A percentile compares a stretch with the other conserved stretches of the same genome.
Conservation (phyloP, 2,797 vertebrate species). For the Ctenosaura bakeri region DNA sequence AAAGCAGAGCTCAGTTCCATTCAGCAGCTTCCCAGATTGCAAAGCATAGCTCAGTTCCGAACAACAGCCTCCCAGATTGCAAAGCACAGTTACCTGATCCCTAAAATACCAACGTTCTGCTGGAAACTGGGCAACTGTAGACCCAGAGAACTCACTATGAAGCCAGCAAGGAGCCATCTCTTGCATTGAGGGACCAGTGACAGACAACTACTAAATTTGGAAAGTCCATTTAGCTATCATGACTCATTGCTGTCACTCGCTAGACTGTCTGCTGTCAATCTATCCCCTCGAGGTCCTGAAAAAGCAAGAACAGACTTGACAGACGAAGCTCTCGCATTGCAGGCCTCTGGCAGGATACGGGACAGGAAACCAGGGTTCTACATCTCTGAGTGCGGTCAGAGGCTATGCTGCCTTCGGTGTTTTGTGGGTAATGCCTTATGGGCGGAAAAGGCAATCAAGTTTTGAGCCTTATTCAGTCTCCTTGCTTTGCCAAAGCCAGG, state of each 20-base stretch:
- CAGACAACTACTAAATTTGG: neutral
- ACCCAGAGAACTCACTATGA: neutral
- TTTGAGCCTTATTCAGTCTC: too few species aligned
- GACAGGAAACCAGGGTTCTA: conserved; percentile 15
- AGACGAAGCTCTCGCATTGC: neutral
- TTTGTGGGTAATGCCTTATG: neutral
- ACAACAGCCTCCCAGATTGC: neutral
- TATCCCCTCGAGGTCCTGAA: too few species aligned
- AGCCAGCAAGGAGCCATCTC: neutral
- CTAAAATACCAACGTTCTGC: neutral
- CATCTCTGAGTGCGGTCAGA: neutral
- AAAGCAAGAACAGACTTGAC: too few species aligned
- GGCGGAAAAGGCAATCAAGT: neutral
- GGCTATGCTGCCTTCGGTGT: too few species aligned
- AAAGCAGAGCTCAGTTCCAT: too few species aligned
- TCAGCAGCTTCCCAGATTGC: neutral
- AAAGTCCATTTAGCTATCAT: neutral
- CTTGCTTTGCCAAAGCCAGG: neutral
- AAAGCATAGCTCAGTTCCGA: neutral
- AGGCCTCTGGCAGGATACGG: neutral
- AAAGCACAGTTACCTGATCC: neutral
- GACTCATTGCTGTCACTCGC: neutral
- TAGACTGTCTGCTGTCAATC: neutral
- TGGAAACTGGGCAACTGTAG: neutral
- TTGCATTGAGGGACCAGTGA: neutral